Conservation (phyloP, 2,888 invertebrate species). For the Amphimallon solstitiale region DNA sequence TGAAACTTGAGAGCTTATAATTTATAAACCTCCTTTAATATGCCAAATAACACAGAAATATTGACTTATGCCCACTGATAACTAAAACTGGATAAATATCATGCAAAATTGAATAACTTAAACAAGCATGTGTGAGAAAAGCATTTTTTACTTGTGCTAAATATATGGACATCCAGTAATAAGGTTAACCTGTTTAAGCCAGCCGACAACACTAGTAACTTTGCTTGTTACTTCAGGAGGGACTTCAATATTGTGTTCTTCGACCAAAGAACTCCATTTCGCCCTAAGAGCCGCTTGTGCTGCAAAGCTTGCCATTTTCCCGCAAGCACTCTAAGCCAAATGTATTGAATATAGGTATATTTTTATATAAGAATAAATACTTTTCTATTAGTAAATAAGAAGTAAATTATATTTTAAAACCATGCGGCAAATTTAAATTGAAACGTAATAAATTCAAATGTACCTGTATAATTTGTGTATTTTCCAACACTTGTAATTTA, state of each 20-base stretch:
- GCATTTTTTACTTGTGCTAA: slow-evolving; percentile 14
- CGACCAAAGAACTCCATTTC: slow-evolving; percentile 79
- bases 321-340: neutral
- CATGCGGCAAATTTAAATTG: slow-evolving; percentile 2
- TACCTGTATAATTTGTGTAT: slow-evolving; percentile 5
- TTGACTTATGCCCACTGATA: neutral
- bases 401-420: neutral
- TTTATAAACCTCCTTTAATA: neutral
- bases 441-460: neutral
- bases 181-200: slow-evolving; percentile 77
- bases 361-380: slow-evolving; percentile 1
- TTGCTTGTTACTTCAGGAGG: slow-evolving; percentile 74
- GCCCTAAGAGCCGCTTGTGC: slow-evolving; percentile 77
- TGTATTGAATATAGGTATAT: neutral
- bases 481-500: neutral
- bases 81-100: neutral
- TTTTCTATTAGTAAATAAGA: neutral
- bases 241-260: slow-evolving; percentile 75
- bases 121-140: slow-evolving; percentile 13
- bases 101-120: slow-evolving; percentile 1
- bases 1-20: too few species aligned
- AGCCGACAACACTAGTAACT: slow-evolving; percentile 81
- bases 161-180: slow-evolving; percentile 15
- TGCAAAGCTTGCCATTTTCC: slow-evolving; percentile 73
- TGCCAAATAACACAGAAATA: too few species aligned